Evolutionary conservation across 2,113 vertebrate genomes (phyloP).

Genomic region (Enhydra lutris): DNA sequence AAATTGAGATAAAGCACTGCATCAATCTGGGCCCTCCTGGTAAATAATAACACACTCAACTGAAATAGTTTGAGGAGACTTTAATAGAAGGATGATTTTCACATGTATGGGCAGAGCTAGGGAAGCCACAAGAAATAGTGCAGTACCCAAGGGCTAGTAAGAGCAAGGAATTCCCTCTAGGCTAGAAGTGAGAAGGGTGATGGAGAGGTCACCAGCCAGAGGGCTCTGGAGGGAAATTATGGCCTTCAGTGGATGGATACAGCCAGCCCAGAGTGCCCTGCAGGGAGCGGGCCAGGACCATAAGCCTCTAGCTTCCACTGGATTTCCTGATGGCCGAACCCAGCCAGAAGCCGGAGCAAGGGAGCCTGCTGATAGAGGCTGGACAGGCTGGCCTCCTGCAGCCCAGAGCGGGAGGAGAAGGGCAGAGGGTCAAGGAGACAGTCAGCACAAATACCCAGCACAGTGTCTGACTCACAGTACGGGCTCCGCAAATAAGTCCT

Average conservation of each 20-base stretch:
- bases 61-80: not conserved
- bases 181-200: not conserved
- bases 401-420: not conserved
- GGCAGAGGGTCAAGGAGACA: not conserved
- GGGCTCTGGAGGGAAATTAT: not conserved
- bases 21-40: not conserved
- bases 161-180: not conserved
- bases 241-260: not conserved
- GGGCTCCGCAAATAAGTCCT: not conserved
- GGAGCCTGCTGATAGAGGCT: not conserved
- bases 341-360: not conserved
- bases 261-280: not conserved
- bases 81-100: not conserved
- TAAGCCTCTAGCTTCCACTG: too few relatives aligned
- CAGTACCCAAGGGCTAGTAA: not conserved
- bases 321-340: not conserved
- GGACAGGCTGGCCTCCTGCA: not conserved
- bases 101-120: not conserved
- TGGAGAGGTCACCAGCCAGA: not conserved
- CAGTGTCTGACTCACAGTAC: too few relatives aligned
- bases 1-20: not conserved
- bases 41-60: not conserved
- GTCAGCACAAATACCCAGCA: rapidly evolving
- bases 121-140: not conserved
- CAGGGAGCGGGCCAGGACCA: not conserved